These are phyloP conservation scores for Phortica magna DNA, from an alignment of 2,888 invertebrate genomes.

Conservation along the genomic window DNA sequence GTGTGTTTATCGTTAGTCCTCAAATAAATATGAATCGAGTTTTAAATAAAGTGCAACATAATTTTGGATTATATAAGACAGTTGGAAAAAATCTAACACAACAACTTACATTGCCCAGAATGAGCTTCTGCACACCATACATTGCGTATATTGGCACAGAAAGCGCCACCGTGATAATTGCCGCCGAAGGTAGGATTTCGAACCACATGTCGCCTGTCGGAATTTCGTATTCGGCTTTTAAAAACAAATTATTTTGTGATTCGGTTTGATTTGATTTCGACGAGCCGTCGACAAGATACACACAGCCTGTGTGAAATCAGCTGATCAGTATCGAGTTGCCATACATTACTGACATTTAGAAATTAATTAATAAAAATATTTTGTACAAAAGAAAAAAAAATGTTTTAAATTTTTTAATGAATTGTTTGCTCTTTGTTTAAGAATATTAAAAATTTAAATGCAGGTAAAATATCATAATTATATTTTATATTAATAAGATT, in stretches of 20 bases:
- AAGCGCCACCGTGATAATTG: slow-evolving; percentile 81
- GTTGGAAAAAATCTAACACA: slow-evolving; percentile 40
- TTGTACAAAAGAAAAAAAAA: too few relatives aligned
- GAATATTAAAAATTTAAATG: too few relatives aligned
- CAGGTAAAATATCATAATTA: too few relatives aligned
- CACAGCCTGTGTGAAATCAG: too few relatives aligned
- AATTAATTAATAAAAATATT: too few relatives aligned
- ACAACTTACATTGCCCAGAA: slow-evolving; percentile 82
- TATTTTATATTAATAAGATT: too few relatives aligned
- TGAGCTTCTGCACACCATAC: slow-evolving; percentile 82
- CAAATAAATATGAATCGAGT: slow-evolving; percentile 60
- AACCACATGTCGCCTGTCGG: slow-evolving; percentile 82
- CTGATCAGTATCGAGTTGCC: slow-evolving; percentile 4
- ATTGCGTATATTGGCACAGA: slow-evolving; percentile 82
- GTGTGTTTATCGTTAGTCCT: slow-evolving; percentile 13
- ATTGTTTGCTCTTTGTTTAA: too few relatives aligned
- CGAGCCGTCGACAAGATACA: too few relatives aligned
- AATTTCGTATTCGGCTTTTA: not conserved
- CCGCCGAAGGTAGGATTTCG: slow-evolving; percentile 84
- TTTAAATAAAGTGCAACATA: slow-evolving; percentile 52
- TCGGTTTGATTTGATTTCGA: not conserved
- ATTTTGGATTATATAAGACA: slow-evolving; percentile 73
- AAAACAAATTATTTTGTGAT: not conserved
- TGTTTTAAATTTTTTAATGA: too few relatives aligned
- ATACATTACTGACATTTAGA: too few relatives aligned